Conservation (phyloP, 2,797 vertebrate species). For the Anguilla pacifica region DNA sequence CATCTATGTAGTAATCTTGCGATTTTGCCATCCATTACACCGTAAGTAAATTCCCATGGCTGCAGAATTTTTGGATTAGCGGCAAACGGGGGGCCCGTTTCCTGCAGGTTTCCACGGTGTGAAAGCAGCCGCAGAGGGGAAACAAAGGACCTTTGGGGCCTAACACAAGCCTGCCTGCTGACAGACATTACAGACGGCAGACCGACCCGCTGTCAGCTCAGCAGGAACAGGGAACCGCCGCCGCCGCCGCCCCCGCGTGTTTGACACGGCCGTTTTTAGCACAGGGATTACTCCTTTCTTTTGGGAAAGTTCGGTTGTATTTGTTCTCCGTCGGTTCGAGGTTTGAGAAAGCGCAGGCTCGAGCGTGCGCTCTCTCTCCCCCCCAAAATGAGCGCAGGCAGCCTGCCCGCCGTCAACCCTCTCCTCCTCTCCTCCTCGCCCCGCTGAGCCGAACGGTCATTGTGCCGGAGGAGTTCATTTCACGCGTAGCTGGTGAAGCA, state of each 20-base stretch:
- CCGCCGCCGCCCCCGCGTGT: neutral
- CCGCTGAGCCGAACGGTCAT: neutral
- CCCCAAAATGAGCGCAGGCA: neutral
- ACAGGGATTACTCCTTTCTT: neutral
- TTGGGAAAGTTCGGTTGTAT: neutral
- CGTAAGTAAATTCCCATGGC: too few species aligned
- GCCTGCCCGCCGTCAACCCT: neutral
- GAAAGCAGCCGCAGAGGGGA: too few species aligned
- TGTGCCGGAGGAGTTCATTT: too few species aligned
- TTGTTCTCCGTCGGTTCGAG: neutral
- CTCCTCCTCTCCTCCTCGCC: neutral
- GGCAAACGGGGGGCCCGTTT: too few species aligned
- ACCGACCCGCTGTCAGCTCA: neutral
- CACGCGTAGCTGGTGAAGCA: neutral
- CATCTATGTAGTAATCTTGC: too few species aligned
- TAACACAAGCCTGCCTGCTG: too few species aligned
- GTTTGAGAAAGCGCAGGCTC: neutral
- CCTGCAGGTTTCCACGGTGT: too few species aligned
- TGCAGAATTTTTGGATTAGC: too few species aligned
- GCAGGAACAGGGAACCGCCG: neutral
- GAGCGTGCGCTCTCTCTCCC: neutral
- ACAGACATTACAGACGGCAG: neutral
- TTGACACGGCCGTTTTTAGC: neutral
- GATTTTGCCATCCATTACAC: too few species aligned
- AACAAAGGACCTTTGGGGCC: too few species aligned